Base-by-base conservation (phyloP, 1,140 invertebrate species). In the Aricia agestis region DNA sequence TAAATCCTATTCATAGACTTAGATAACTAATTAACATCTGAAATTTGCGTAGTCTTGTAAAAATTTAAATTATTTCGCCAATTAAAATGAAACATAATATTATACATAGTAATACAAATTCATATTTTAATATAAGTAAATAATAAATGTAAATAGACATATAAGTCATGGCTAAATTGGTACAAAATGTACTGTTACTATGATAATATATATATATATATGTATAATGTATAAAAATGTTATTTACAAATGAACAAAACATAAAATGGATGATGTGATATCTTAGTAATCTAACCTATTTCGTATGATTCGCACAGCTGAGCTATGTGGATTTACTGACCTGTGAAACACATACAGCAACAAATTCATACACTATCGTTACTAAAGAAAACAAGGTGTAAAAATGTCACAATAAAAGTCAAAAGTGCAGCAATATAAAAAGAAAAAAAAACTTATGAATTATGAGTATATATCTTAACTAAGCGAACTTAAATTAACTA, bases 171-270 rank as follows among this genome's bases (percentile, higher is more conserved):
- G 6, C 36, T 36, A 36, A 36, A 9, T 9, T 36, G 9, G 45
- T 52, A 11, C 3, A 13, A 15, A 52, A 11, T 52, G 13, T 9
- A 52, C 0, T 13, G 11, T 11, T 52, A 13, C 45, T 52, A 13
- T 52, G 10, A 13, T 52, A 6, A 11, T 4, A 45, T 45, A 45
- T 45, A 6, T 1, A 6, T 11, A 52, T 13, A 15, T 9, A 5
- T 52, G 9, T 11, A 9, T 4, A 13, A 52, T 15, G 11, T 13
- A 52, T 9, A 52, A 52, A 52, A 52, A 52, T 52, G 45, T 52
- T 52, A 52, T 52, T 52, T 52, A 52, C 45, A 15, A 52, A 52
- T 52, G 9, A 52, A 68, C 11, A 57, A 57, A 70, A 70, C 69
- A 61, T 52, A 52, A 15, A 42, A 68, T 32, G 31, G 61, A 25